These are phyloP conservation scores for Agonopterix alstromeriana DNA, from an alignment of 2,888 invertebrate genomes.

Conservation along the genomic window DNA sequence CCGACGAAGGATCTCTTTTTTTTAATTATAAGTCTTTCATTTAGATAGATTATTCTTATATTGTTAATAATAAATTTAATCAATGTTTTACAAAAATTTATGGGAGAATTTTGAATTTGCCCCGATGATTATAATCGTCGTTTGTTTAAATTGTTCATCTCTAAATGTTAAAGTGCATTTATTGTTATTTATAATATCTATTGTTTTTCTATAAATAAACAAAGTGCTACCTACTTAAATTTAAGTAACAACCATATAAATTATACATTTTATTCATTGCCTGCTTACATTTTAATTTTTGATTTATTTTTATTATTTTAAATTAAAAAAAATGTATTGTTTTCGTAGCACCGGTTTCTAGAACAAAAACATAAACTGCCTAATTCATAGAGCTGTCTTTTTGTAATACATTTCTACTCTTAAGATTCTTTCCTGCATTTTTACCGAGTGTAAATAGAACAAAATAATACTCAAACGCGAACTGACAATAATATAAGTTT, in stretches of 20 bases:
- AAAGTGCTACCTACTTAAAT: constrained; percentile 1
- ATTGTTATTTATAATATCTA: constrained; percentile 20
- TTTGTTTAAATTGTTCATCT: constrained; percentile 28
- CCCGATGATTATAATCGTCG: constrained; percentile 27
- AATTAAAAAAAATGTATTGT: too few relatives aligned
- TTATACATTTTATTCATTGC: not conserved
- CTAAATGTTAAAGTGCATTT: constrained; percentile 24
- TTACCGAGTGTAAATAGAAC: constrained; percentile 43
- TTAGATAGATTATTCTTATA: constrained; percentile 5
- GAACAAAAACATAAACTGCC: constrained; percentile 1
- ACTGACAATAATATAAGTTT: constrained; percentile 73
- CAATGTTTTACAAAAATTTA: constrained; percentile 29
- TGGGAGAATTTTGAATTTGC: constrained; percentile 50
- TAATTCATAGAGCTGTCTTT: not conserved
- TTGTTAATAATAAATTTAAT: constrained; percentile 9
- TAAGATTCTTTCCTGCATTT: constrained; percentile 36
- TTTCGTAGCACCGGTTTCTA: too few relatives aligned
- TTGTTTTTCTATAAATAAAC: constrained; percentile 5
- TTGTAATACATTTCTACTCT: constrained; percentile 16
- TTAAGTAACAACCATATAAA: too few relatives aligned
- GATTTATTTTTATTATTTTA: too few relatives aligned
- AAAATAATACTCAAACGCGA: constrained; percentile 68
- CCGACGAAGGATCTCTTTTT: constrained; percentile 36
- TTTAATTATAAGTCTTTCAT: constrained; percentile 14
- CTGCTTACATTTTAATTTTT: not conserved